Evolutionary conservation across 2,113 vertebrate genomes (phyloP).

Genomic region (Phaethon lepturus): DNA sequence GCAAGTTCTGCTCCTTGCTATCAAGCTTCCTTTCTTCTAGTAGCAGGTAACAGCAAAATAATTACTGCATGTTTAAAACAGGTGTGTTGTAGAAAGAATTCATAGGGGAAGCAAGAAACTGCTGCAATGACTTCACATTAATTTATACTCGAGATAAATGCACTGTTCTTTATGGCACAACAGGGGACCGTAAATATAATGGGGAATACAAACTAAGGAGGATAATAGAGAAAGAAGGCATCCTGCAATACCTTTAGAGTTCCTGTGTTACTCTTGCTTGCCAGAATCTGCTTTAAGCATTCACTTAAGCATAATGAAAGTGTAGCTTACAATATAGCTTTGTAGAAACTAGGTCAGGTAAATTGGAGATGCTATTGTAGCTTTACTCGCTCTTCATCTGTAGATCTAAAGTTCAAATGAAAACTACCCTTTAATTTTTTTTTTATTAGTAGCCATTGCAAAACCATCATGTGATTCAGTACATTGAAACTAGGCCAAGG

Average conservation of each 20-base stretch:
- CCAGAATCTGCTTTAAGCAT: background rate
- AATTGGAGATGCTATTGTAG: background rate
- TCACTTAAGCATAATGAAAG: background rate
- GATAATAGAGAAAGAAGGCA: background rate
- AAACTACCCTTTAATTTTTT: too few relatives aligned
- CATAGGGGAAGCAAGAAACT: slow-evolving; percentile 12
- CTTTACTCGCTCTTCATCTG: background rate
- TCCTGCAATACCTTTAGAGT: background rate
- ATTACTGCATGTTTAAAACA: background rate
- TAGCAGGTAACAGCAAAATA: slow-evolving; percentile 32
- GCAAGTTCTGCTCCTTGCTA: background rate
- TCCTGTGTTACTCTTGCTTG: background rate
- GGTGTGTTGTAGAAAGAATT: slow-evolving; percentile 2
- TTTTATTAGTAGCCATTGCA: background rate
- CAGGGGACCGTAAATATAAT: slow-evolving; percentile 8
- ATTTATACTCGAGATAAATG: slow-evolving; percentile 46
- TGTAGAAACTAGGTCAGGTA: slow-evolving; percentile 27
- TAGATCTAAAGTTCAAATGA: background rate
- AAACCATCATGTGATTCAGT: background rate
- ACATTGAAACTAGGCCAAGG: background rate
- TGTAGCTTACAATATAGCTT: background rate
- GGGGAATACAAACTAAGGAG: slow-evolving; percentile 13
- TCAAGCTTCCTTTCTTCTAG: background rate
- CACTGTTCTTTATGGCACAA: background rate
- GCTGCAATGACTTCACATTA: background rate